A percentile compares a stretch with the other conserved stretches of the same genome.
phyloP scores from a whole-genome alignment of 2,113 vertebrate species.

The Protobothrops flavoviridis region DNA sequence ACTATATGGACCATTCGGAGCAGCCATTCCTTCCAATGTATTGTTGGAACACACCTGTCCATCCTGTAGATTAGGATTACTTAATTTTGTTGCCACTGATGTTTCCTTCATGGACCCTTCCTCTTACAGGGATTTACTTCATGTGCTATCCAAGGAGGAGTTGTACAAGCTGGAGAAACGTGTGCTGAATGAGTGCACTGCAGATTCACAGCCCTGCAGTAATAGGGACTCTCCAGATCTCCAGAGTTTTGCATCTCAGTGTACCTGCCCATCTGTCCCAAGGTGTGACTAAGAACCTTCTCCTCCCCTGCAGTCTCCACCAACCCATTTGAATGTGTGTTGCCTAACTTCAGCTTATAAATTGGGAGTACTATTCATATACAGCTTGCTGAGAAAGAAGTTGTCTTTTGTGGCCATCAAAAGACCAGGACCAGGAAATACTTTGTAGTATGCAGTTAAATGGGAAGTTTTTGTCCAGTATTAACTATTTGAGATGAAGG shows the following conservation, averaged over 20 bases:
- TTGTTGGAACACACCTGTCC: background rate
- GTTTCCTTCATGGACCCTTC: background rate
- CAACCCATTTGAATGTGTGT: background rate
- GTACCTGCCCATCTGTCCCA: background rate
- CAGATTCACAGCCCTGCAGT: slow-evolving; percentile 46
- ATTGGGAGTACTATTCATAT: background rate
- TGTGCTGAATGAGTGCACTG: slow-evolving; percentile 54
- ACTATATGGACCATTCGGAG: background rate
- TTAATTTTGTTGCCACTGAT: background rate
- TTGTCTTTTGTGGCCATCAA: too few species aligned
- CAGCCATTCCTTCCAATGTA: background rate
- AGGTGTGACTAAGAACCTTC: slow-evolving; percentile 15
- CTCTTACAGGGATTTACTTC: slow-evolving; percentile 60
- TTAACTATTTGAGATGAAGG: background rate
- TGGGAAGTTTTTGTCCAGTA: background rate
- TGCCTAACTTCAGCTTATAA: background rate
- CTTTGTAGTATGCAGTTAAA: background rate
- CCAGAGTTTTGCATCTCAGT: background rate
- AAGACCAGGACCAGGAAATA: background rate
- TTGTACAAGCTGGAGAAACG: slow-evolving; percentile 68
- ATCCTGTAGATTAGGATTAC: background rate
- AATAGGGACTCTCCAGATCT: rapidly evolving
- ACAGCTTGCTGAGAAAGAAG: background rate
- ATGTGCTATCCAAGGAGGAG: slow-evolving; percentile 65
- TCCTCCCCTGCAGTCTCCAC: background rate